phyloP scores from a whole-genome alignment of 1,140 invertebrate genomes.

The Neuroterus valhalla region DNA sequence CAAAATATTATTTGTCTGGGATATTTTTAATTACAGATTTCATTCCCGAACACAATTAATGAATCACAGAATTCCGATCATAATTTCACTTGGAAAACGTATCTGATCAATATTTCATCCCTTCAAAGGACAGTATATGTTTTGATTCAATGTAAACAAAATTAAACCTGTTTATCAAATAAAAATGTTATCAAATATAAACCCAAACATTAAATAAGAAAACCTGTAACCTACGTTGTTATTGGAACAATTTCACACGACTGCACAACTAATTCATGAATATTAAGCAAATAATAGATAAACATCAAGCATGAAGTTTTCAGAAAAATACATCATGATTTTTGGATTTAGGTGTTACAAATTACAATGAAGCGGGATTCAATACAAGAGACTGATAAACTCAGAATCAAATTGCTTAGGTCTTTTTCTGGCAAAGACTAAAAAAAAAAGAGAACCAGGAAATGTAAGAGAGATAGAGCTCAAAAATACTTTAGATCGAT shows the following conservation, averaged over 20 bases:
- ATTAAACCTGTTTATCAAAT: neutral
- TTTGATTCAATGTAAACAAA: neutral
- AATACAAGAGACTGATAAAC: too few relatives aligned
- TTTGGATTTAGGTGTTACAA: too few relatives aligned
- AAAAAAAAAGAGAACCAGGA: neutral
- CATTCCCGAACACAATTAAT: neutral
- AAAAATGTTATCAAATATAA: too few relatives aligned
- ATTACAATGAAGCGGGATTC: too few relatives aligned
- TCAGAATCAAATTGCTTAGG: neutral
- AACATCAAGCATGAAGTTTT: too few relatives aligned
- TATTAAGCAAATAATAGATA: too few relatives aligned
- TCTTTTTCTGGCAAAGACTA: neutral
- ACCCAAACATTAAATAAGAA: too few relatives aligned
- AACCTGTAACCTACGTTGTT: too few relatives aligned
- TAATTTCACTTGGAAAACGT: neutral
- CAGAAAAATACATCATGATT: too few relatives aligned
- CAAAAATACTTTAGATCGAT: constrained; percentile 15
- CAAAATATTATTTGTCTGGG: neutral
- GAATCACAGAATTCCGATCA: constrained; percentile 1
- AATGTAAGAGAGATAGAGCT: neutral
- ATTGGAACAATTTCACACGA: too few relatives aligned
- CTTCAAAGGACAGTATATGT: neutral
- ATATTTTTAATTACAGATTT: neutral
- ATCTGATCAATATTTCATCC: neutral
- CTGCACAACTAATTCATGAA: too few relatives aligned